These are phyloP conservation scores for Cheirogaleus medius DNA, from an alignment of 2,113 vertebrate species.

Conservation along the genomic window DNA sequence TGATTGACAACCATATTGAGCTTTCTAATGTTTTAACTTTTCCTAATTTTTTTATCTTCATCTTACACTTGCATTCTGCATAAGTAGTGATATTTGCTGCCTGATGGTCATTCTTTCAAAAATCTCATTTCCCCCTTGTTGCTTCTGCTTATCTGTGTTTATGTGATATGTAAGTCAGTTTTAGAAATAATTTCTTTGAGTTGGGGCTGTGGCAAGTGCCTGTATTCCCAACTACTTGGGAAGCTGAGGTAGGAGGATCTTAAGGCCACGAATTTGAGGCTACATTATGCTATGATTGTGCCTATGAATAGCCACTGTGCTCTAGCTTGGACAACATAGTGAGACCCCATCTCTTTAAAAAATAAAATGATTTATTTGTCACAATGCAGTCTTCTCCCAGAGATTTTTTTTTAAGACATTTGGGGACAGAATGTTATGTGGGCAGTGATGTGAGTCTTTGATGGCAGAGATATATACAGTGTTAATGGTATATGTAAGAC, in stretches of 20 bases:
- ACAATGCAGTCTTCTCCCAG: background rate
- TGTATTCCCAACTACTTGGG: background rate
- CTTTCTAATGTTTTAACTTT: background rate
- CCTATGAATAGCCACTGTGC: background rate
- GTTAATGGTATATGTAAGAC: background rate
- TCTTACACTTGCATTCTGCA: background rate
- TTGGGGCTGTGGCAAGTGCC: background rate
- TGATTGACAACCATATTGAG: background rate
- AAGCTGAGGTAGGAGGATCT: background rate
- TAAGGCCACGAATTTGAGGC: background rate
- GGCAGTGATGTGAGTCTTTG: background rate
- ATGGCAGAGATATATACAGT: background rate
- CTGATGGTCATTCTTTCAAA: background rate
- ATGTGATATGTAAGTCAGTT: background rate
- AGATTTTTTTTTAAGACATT: background rate
- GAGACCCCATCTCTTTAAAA: background rate
- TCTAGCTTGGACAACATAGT: background rate
- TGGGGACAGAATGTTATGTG: background rate
- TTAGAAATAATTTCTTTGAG: background rate
- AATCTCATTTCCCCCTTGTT: background rate
- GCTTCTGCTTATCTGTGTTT: background rate
- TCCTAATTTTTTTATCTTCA: background rate
- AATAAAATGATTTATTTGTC: background rate
- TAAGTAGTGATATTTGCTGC: background rate
- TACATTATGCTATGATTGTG: background rate